Base-by-base conservation (phyloP, 2,113 vertebrate species). In the Gobio gobio region DNA sequence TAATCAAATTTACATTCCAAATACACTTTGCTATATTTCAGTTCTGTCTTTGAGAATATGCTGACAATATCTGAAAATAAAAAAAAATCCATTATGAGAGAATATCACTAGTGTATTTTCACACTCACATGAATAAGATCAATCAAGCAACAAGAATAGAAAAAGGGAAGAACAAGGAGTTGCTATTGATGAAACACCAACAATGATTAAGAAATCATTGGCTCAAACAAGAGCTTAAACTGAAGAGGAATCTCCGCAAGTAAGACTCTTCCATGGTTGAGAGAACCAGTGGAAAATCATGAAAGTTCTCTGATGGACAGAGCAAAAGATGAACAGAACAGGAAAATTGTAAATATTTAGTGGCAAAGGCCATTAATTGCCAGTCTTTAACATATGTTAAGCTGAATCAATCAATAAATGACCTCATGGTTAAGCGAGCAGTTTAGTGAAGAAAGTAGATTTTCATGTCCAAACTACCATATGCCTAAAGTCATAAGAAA, bases 131-230 rank as follows among this genome's bases (percentile, higher is more conserved):
- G 16, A 80, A 24, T 49, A 80, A 80, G 59, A 63, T 47, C 59
- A 64, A 29, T 49, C 8, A 29, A 33, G 47, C 63, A 82, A 61
- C 14, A 45, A 72, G 33, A 64, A 47, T 14, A 14, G 51, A 86
- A 88, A 33, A 43, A 51, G 29, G 16, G 9, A 49, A 80, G 22
- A 72, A 51, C 43, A 47, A 61, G 18, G n/a, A 59, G 40, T 24
- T 73, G 43, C 45, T 56, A 56, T 56, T 40, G 36, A 70, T 74
- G 51, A 64, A 83, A 75, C 74, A 24, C 33, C 56, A 80, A 85
- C 92, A 93, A 94, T 93, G 93, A 94, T 94, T 82, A 59, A 26
- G 86, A 88, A 86, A 94, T 93, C 91, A 94, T 90, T 92, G 93
- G 92, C 91, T 93, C 92, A 94, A 92, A 87, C 54, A 90, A 92